Conservation (phyloP, 2,113 vertebrate species). For the Mobula hypostoma region DNA sequence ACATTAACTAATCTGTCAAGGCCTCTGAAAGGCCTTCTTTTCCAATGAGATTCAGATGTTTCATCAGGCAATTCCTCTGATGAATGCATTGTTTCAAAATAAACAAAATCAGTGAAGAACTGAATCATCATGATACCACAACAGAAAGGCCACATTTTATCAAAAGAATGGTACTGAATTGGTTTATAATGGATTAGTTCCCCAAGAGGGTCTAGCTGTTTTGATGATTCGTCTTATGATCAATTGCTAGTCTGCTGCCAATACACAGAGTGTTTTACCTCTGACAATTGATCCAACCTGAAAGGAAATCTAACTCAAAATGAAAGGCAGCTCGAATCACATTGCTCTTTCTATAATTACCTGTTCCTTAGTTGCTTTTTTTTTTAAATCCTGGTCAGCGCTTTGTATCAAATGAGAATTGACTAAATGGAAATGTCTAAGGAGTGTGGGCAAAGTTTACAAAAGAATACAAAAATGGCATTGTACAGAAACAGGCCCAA, state of each 20-base stretch:
- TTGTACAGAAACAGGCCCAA: neutral
- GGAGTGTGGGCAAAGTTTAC: too few relatives aligned
- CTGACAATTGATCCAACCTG: neutral
- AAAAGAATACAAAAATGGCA: neutral
- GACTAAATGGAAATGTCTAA: too few relatives aligned
- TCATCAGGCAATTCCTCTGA: neutral
- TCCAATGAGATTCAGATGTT: constrained; percentile 20
- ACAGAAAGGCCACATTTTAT: neutral
- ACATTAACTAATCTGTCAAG: neutral
- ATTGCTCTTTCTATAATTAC: neutral
- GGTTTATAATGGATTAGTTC: neutral
- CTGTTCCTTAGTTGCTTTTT: neutral
- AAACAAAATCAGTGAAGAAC: neutral
- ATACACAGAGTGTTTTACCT: neutral
- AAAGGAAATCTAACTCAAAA: neutral
- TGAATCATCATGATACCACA: constrained; percentile 9
- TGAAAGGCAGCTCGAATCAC: neutral
- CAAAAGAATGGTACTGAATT: neutral
- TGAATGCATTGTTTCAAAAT: neutral
- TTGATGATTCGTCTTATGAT: neutral
- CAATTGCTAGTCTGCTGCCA: neutral
- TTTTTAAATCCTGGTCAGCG: too few relatives aligned
- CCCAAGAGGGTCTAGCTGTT: neutral
- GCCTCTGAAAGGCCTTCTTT: neutral
- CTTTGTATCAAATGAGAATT: too few relatives aligned